Evolutionary conservation across 2,113 vertebrate species (phyloP), one percentile per base, ranked within the genome.

Genomic region (Aspiorhynchus laticeps): DNA sequence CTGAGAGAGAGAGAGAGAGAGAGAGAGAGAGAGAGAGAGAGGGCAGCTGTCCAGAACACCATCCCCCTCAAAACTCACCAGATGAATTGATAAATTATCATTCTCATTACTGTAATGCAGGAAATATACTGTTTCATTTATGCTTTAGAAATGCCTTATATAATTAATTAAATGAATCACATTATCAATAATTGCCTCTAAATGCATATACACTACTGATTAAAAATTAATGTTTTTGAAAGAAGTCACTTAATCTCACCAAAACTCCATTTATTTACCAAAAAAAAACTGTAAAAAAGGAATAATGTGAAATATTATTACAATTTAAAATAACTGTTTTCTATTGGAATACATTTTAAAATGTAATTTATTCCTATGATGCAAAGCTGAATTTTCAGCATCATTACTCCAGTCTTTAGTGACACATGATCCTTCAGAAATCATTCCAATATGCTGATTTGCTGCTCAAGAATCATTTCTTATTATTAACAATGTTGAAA

Each of bases 1-100:
- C 77, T 61, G 71, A 85, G 76, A 80, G 76, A 51, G 56, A 65
- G 56, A 84, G 74, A 79, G 75, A 46, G 53, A n/a, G 78, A 88
- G 79, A 77, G 75, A 46, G 80, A 65, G 67, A 84, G 74, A 79
- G 76, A 46, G 53, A 24, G 78, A 88, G 74, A 78, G 15, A 41
- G 56, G 80, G 88, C 73, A 63, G 65, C 48, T 53, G 19, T 84
- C 83, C 87, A 85, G 76, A 85, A 26, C 15, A n/a, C 53, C 65
- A 43, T 67, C 53, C 76, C 28, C 14, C 46, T n/a, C 56, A 48
- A 9, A n/a, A 36, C 17, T 17, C 7, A n/a, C 33, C 28, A n/a
- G 7, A 85, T 51, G 63, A 36, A 41, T 21, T 67, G 63, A 21
- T 41, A 51, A 67, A 51, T 48, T 28, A n/a, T 15, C 21, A 26